Evolutionary conservation across 2,113 vertebrate genomes (phyloP).

Genomic region (Cryptoleucopteryx plumbea): DNA sequence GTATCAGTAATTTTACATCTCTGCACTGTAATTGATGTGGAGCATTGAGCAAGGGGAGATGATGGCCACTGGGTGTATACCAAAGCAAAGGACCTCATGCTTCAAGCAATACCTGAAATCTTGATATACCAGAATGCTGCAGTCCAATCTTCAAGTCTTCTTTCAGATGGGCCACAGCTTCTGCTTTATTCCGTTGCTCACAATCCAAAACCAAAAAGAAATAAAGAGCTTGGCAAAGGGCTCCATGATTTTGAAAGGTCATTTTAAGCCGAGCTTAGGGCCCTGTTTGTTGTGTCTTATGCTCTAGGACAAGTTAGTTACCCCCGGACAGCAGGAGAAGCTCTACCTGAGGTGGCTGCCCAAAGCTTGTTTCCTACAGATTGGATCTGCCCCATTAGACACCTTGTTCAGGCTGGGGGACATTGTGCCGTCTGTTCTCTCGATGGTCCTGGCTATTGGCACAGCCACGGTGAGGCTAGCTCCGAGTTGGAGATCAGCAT

Average conservation of each 20-base stretch:
- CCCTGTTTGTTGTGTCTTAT: neutral
- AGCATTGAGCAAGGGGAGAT: neutral
- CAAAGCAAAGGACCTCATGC: neutral
- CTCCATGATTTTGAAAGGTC: neutral
- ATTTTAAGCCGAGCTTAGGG: neutral
- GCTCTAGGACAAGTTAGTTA: neutral
- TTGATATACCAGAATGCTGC: neutral
- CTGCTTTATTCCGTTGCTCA: neutral
- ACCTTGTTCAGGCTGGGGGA: neutral
- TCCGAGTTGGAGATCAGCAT: neutral
- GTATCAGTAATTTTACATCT: constrained; percentile 74
- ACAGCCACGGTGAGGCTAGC: neutral
- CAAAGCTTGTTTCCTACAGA: neutral
- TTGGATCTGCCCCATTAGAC: neutral
- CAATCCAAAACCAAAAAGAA: neutral
- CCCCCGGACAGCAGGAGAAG: neutral
- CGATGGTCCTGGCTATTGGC: neutral
- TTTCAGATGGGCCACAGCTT: neutral
- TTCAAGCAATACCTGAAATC: neutral
- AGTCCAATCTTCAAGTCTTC: neutral
- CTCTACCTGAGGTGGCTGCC: neutral
- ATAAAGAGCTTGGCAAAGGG: neutral
- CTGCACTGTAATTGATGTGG: constrained; percentile 64
- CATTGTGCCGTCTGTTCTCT: neutral
- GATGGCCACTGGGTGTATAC: neutral